Base-by-base conservation (phyloP, 2,113 vertebrate species). In the Propithecus coquereli region DNA sequence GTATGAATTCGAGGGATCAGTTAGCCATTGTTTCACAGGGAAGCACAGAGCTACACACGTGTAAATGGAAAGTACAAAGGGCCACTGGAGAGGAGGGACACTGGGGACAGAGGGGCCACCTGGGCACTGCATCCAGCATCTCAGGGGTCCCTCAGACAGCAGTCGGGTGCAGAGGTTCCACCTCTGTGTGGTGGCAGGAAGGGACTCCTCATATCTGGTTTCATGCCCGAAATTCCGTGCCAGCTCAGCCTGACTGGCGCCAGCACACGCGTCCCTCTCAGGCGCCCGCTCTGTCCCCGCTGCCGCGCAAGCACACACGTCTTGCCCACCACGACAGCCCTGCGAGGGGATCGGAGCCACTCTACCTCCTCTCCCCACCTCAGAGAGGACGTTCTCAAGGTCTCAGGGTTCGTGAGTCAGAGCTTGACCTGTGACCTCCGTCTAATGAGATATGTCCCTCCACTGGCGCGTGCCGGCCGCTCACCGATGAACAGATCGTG, bases 261-360 rank as follows among this genome's bases (percentile, higher is more conserved):
- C 22, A 45, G 6, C 43, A 6, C 47, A 27, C 32, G 11, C 25
- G 1, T 17, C 2, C 1, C 40, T 23, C 63, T 9, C 65, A 40
- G 22, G 30, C 13, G 22, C 13, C 32, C 5, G 27, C 57, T 47
- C 32, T 47, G 37, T 6, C 0, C 40, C 47, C 3, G 40, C 37
- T 3, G 25, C 61, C 23, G n/a, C 3, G 10, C 1, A 4, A 20
- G 9, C 52, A 0, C 5, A 22, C 1, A 3, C 0, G 9, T 0
- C 84, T 3, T 5, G 23, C 37, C 18, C 7, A 0, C 3, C 18
- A 18, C 43, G 0, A 9, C 2, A 8, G 54, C 63, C 54, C 32
- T 11, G 0, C 1, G 8, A 4, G 45, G 71, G 12, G 23, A 10
- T 7, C 0, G 34, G 25, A 43, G 16, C 13, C 4, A 5, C 65